A percentile compares a stretch with the other conserved stretches of the same genome.
These are phyloP conservation scores for Eurytoma adleriae DNA, from an alignment of 2,888 invertebrate species.

Conservation along the genomic window DNA sequence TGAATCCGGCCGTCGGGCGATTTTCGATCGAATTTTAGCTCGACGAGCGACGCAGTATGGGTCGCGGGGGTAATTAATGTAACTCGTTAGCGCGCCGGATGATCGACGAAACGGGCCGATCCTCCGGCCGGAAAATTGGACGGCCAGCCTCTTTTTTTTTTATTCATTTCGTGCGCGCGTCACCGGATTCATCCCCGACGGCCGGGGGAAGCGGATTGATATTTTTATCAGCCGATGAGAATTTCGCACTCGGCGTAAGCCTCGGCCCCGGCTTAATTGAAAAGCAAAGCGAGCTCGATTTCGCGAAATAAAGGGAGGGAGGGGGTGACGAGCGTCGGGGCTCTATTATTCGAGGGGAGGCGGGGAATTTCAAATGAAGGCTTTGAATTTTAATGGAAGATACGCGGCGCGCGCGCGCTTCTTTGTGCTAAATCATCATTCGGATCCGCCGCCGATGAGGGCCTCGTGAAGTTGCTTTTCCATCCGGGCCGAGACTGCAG, in stretches of 20 bases:
- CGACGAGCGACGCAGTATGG: not conserved
- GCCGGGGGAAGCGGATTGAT: slow-evolving; percentile 19
- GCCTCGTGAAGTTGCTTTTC: slow-evolving; percentile 28
- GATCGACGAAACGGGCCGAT: slow-evolving; percentile 16
- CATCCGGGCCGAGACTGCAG: not conserved
- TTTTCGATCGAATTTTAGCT: slow-evolving; percentile 12
- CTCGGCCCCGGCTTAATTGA: slow-evolving; percentile 29
- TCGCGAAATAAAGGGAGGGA: not conserved
- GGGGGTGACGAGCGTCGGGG: not conserved
- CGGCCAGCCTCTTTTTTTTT: not conserved
- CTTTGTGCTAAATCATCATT: slow-evolving; percentile 29
- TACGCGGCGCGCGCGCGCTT: not conserved
- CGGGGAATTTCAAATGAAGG: not conserved
- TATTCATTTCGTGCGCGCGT: too few relatives aligned
- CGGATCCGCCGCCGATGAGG: slow-evolving; percentile 8
- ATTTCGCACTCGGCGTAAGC: slow-evolving; percentile 29
- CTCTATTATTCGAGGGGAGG: not conserved
- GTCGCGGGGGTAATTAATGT: slow-evolving; percentile 28
- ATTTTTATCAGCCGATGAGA: slow-evolving; percentile 44
- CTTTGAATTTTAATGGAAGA: not conserved
- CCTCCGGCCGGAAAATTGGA: slow-evolving; percentile 41
- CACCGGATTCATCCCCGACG: slow-evolving; percentile 31
- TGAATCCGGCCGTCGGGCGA: not conserved
- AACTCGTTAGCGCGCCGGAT: slow-evolving; percentile 28
- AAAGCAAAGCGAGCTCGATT: slow-evolving; percentile 6